Evolutionary conservation across 2,113 vertebrate genomes (phyloP), one percentile per base, ranked within the genome.

Genomic region (Cricetomys ansorgei): DNA sequence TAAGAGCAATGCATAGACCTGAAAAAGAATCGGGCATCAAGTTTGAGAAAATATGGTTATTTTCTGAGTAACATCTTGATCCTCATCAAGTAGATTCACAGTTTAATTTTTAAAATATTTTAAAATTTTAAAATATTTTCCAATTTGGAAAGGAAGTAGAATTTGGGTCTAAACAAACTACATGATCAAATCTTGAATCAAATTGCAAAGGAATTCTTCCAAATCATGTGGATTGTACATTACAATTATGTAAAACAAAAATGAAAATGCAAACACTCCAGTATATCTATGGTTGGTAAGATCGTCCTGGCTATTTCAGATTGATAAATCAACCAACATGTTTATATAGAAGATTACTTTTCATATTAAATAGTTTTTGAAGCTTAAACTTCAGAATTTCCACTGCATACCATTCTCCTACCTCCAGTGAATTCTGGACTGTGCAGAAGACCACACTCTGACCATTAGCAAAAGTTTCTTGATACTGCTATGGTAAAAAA

Each of bases 31-130:
- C 37, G 64, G 48, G 13, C 3, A 70, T 62, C 25, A 53, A 70
- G n/a, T 67, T 81, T 76, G 65, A 94, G 43, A 91, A 25, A 80
- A 62, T 79, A 4, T 75, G 6, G 17, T 76, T 90, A 55, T 62
- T 93, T 45, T 43, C 72, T 45, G 5, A 95, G 50, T 62, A 93
- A 70, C 25, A 92, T 89, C 53, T 83, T 81, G 27, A 77, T 16
- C 7, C 6, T 27, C 5, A 40, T 97, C 13, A 83, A 45, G 25
- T 19, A 34, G 45, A 76, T 96, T 94, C n/a, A 85, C 40, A 64
- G 1, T 92, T 23, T 55, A 5, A 73, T 48, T 76, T n/a, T 43
- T n/a, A 37, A 55, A n/a, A n/a, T n/a, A n/a, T n/a, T n/a, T n/a
- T n/a, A n/a, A n/a, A n/a, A n/a, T n/a, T n/a, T n/a, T n/a, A n/a